Evolutionary conservation across 2,797 vertebrate species (phyloP).

Genomic region (Coendou prehensilis): DNA sequence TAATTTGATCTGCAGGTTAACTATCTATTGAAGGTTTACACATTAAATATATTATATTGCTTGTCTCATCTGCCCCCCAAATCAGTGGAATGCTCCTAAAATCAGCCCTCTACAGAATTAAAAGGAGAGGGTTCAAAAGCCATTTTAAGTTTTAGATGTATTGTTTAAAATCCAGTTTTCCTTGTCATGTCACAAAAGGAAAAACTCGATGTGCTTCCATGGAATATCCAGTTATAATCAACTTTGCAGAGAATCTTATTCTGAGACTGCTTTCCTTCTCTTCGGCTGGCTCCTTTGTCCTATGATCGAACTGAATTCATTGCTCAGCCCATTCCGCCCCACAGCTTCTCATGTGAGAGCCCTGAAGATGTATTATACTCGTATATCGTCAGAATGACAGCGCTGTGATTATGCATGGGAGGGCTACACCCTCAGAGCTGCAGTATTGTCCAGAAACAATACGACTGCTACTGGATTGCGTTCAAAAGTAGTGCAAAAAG

Average conservation of each 20-base stretch:
- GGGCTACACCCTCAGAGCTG: constrained; percentile 80
- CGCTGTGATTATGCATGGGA: constrained; percentile 82
- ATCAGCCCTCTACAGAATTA: neutral
- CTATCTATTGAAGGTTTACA: neutral
- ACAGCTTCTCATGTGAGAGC: constrained; percentile 81
- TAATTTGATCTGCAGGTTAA: neutral
- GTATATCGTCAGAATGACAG: constrained; percentile 82
- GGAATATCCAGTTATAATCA: constrained; percentile 65
- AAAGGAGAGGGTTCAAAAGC: neutral
- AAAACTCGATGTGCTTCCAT: constrained; percentile 52
- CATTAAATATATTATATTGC: neutral
- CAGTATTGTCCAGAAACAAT: constrained; percentile 77
- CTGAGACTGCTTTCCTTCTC: constrained; percentile 36
- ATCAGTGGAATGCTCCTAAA: neutral
- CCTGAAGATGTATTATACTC: constrained; percentile 84
- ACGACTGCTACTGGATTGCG: constrained; percentile 28
- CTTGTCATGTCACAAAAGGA: constrained; percentile 53
- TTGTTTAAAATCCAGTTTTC: constrained; percentile 63
- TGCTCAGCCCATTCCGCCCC: constrained; percentile 64
- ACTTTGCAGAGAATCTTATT: constrained; percentile 34
- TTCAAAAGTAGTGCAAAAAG: constrained; percentile 66
- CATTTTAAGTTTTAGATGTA: constrained; percentile 43
- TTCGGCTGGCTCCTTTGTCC: constrained; percentile 73
- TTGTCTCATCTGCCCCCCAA: neutral
- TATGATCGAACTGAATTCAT: constrained; percentile 82